Evolutionary conservation across 2,888 invertebrate species (phyloP), one percentile per base, ranked within the genome.

Genomic region (Drosophila diplacantha): DNA sequence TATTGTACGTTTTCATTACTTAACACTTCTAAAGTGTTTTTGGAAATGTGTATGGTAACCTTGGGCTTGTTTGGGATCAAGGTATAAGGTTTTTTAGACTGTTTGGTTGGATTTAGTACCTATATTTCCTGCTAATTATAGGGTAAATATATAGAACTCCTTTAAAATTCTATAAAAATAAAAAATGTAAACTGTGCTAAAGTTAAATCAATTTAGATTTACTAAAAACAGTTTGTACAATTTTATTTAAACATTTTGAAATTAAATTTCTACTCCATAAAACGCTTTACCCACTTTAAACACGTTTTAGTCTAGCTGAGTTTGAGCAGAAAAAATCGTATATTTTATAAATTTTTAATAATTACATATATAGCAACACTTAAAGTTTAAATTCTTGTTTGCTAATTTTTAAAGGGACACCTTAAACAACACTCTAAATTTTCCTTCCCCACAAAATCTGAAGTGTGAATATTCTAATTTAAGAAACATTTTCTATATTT

Each of bases 401-500:
- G 22, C 22, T 22, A 20, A 14, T 3, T 34, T 20, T 20, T 20
- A 3, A 14, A 38, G 20, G 20, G 2, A 7, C 20, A 20, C 38
- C 7, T 16, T 9, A 2, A 9, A 4, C 3, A 20, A 22, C 18
- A 32, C 12, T 22, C 3, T 4, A 22, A n/a, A 22, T 38, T 41
- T 38, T 12, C 51, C 31, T 34, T 52, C 3, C 41, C 20, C 41
- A 52, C 18, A 26, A 2, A 16, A 2, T 31, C 18, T 31, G 53
- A 6, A 16, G 12, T 16, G 20, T 14, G 12, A 52, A 14, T 11
- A 20, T 22, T 50, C 22, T 55, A 50, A 38, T 37, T 55, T 31
- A 18, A 16, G 37, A 16, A 31, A 29, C 9, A 22, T n/a, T 7
- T 11, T 55, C 43, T 59, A 44, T 53, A n/a, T 32, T 37, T 56